Conservation (phyloP, 92 coral and sea anemone species). For the Montipora capitata region DNA sequence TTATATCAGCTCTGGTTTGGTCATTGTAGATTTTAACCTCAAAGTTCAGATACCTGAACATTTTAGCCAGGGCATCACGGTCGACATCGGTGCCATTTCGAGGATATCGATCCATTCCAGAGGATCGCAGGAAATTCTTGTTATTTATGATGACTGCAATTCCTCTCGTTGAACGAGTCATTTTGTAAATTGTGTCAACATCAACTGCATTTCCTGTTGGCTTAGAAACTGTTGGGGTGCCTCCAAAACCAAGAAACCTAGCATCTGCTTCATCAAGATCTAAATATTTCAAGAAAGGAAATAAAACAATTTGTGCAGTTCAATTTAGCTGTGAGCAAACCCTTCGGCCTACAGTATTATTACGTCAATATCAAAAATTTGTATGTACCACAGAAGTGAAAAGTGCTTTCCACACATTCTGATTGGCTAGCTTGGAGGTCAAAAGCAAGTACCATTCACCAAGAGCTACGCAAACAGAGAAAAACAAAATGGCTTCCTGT, state of each 20-base stretch:
- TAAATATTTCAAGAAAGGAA: not conserved
- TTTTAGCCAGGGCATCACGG: conserved; percentile 75
- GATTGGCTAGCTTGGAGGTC: no score
- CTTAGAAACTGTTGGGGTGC: conserved; percentile 7
- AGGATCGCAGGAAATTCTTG: conserved; percentile 74
- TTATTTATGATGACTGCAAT: conserved; percentile 88
- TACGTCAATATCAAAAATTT: no score
- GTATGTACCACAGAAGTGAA: no score
- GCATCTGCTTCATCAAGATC: conserved; percentile 41
- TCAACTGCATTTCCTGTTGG: conserved; percentile 48
- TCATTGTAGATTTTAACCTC: conserved; percentile 73
- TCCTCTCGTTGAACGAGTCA: conserved; percentile 79
- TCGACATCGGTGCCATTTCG: conserved; percentile 92
- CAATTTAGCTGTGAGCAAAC: no score
- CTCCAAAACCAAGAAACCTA: conserved; percentile 16
- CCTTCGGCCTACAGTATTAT: no score
- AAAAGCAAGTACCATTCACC: no score
- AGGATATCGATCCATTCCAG: conserved; percentile 85
- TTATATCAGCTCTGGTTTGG: conserved; percentile 69
- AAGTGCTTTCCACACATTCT: no score
- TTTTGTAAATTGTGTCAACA: conserved; percentile 66
- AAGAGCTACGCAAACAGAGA: no score
- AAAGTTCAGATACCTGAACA: conserved; percentile 68
- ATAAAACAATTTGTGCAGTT: not conserved
- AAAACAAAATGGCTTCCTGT: no score